A percentile compares a stretch with the other conserved stretches of the same genome.
phyloP scores from a whole-genome alignment of 2,113 vertebrate species.

The Odontophorus gujanensis region DNA sequence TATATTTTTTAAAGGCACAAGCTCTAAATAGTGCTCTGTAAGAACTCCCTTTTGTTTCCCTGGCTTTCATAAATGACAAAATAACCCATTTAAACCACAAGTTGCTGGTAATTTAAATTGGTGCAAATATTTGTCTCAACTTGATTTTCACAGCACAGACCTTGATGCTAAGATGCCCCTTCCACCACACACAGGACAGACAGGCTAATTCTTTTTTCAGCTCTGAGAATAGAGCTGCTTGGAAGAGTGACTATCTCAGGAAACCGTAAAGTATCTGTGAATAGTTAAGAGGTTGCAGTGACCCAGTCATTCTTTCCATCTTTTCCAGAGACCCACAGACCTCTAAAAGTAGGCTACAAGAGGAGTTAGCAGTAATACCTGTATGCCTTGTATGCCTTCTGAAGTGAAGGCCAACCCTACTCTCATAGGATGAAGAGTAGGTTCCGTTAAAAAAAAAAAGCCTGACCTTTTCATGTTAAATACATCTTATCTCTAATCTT shows the following conservation, averaged over 20 bases:
- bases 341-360: background rate
- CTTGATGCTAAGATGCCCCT: accelerated
- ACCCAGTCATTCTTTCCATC: background rate
- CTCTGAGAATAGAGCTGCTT: accelerated
- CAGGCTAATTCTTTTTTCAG: background rate
- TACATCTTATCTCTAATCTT: background rate
- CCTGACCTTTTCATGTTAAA: accelerated
- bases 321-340: background rate
- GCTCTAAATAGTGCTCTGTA: background rate
- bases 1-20: background rate
- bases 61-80: background rate
- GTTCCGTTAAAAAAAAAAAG: background rate
- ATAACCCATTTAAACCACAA: background rate
- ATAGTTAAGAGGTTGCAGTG: background rate
- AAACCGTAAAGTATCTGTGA: background rate
- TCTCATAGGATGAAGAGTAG: background rate
- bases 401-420: background rate
- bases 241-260: accelerated
- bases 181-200: accelerated
- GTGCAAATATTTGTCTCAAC: background rate
- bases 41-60: background rate
- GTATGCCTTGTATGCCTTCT: background rate
- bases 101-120: accelerated
- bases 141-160: background rate
- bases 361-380: background rate